These are phyloP conservation scores for Sitta europaea DNA, from an alignment of 2,113 vertebrate genomes.

Conservation along the genomic window DNA sequence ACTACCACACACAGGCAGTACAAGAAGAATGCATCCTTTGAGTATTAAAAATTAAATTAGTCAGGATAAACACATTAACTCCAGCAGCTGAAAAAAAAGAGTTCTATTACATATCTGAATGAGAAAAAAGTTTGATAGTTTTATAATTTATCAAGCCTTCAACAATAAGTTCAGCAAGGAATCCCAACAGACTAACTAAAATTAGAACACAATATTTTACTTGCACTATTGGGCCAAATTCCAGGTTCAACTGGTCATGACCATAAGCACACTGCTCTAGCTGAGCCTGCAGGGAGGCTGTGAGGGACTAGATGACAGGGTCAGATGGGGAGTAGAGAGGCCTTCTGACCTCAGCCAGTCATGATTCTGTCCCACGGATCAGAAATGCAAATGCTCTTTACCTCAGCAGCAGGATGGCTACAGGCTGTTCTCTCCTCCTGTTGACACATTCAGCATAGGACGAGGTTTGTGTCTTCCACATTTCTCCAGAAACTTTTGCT, in stretches of 20 bases:
- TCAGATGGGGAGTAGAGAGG: neutral
- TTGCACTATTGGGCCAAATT: neutral
- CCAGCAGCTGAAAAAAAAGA: neutral
- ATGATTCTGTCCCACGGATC: neutral
- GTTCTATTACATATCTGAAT: neutral
- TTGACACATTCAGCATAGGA: rapidly evolving
- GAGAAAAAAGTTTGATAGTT: neutral
- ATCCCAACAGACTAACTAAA: neutral
- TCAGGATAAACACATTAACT: neutral
- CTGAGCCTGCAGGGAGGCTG: neutral
- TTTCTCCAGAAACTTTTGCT: neutral
- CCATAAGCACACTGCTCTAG: neutral
- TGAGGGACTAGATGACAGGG: neutral
- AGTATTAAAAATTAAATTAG: neutral
- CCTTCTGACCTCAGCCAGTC: neutral
- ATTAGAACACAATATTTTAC: neutral
- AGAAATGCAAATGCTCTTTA: neutral
- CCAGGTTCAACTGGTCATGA: neutral
- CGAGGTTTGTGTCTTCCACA: neutral
- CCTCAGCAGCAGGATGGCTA: neutral
- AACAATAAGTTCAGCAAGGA: neutral
- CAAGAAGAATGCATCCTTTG: neutral
- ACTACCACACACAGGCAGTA: slow-evolving; percentile 44
- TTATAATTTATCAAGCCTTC: neutral
- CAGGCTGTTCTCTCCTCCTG: neutral